Percentiles rank a stretch among this genome's conserved stretches.
These are phyloP conservation scores for Taphrorychus bicolor DNA, from an alignment of 2,888 invertebrate species.

Conservation along the genomic window DNA sequence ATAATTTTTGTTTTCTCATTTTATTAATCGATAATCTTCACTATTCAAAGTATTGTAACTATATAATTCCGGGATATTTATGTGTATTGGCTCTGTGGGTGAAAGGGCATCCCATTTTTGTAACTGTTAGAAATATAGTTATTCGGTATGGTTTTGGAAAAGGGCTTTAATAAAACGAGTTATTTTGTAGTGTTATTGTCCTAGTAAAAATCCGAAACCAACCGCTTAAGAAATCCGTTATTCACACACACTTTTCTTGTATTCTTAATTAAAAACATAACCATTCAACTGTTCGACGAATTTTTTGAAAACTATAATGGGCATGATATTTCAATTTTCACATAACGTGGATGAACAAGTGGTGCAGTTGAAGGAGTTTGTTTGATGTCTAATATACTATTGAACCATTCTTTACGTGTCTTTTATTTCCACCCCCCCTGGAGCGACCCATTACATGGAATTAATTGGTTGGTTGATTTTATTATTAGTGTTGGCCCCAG, in stretches of 20 bases:
- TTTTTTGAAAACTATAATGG: conserved; percentile 47
- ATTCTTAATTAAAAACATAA: conserved; percentile 45
- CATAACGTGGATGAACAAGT: conserved; percentile 37
- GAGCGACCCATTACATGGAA: background rate
- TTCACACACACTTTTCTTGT: conserved; percentile 49
- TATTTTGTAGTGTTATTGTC: conserved; percentile 33
- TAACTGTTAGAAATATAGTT: conserved; percentile 51
- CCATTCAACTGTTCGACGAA: conserved; percentile 56
- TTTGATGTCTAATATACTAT: conserved; percentile 54
- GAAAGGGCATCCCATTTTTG: conserved; percentile 55
- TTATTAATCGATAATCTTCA: conserved; percentile 15
- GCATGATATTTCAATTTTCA: conserved; percentile 46
- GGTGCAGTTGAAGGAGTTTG: conserved; percentile 54
- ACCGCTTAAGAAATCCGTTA: conserved; percentile 48
- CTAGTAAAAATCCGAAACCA: conserved; percentile 55
- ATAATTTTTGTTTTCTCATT: conserved; percentile 43
- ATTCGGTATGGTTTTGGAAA: background rate
- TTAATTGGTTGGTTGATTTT: background rate
- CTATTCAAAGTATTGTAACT: conserved; percentile 49
- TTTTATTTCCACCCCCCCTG: background rate
- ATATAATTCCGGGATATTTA: conserved; percentile 51
- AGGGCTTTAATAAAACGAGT: background rate
- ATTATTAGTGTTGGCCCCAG: background rate
- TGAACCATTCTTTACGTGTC: conserved; percentile 48
- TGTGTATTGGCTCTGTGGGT: conserved; percentile 59